Conservation (phyloP, 2,113 vertebrate genomes). For the Microtus richardsoni region DNA sequence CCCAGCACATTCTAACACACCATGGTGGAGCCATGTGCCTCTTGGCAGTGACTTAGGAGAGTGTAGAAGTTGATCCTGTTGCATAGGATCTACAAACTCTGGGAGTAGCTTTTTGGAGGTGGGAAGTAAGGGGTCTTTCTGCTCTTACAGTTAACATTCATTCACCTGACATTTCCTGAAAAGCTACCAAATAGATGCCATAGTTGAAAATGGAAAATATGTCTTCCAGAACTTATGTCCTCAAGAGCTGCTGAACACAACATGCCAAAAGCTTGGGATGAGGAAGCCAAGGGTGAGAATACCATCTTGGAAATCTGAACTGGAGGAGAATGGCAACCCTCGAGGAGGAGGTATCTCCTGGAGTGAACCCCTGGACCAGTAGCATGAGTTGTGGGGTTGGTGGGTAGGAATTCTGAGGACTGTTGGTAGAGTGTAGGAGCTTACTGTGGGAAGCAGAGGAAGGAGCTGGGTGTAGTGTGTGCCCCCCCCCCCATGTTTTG, state of each 20-base stretch:
- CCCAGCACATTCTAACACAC: neutral
- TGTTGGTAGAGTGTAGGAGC: neutral
- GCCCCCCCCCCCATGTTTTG: neutral
- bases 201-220: neutral
- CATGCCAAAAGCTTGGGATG: neutral
- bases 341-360: neutral
- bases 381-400: neutral
- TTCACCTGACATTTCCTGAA: neutral
- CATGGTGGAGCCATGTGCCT: neutral
- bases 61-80: neutral
- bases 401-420: neutral
- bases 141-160: neutral
- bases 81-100: neutral
- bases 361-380: neutral
- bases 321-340: neutral
- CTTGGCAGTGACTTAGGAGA: neutral
- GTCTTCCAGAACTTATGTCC: neutral
- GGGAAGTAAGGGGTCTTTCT: neutral
- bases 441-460: neutral
- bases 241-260: neutral
- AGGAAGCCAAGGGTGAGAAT: neutral
- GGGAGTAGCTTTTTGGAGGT: neutral
- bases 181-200: neutral
- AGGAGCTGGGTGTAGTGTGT: fast-evolving
- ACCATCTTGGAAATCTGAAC: neutral